These are phyloP conservation scores for Diaphora mendica DNA, from an alignment of 2,888 invertebrate genomes.

Conservation along the genomic window DNA sequence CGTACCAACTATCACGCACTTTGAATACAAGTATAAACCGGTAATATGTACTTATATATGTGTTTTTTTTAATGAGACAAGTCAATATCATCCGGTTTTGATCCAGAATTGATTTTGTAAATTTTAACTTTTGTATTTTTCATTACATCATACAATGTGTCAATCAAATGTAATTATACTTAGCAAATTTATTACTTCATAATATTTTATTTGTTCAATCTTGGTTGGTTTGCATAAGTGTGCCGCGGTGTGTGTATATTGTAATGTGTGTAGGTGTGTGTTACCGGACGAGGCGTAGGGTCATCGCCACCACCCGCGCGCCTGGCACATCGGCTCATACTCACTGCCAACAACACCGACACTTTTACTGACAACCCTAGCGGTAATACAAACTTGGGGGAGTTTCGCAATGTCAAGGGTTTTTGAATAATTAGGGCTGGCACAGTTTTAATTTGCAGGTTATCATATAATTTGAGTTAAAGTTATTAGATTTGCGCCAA, in stretches of 20 bases:
- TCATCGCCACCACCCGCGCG: constrained; percentile 76
- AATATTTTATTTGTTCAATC: background rate
- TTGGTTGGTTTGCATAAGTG: constrained; percentile 27
- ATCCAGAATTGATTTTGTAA: background rate
- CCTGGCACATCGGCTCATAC: constrained; percentile 75
- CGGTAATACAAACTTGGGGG: background rate
- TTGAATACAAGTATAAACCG: too few relatives aligned
- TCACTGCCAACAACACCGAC: constrained; percentile 71
- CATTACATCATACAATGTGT: background rate
- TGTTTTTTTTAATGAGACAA: background rate
- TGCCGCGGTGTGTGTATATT: constrained; percentile 16
- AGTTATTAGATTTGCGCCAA: background rate
- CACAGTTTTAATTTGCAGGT: background rate
- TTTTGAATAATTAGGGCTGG: background rate
- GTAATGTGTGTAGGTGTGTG: constrained; percentile 31
- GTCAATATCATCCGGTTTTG: background rate
- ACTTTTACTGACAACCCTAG: constrained; percentile 47
- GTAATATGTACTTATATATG: background rate
- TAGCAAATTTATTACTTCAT: too few relatives aligned
- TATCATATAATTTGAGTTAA: background rate
- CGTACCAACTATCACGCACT: constrained; percentile 3
- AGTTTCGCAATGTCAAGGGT: background rate
- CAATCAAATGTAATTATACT: too few relatives aligned
- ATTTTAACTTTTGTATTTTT: background rate
- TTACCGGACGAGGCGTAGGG: constrained; percentile 73